These are phyloP conservation scores for Limnodromus scolopaceus DNA, from an alignment of 2,797 vertebrate species.

Conservation along the genomic window DNA sequence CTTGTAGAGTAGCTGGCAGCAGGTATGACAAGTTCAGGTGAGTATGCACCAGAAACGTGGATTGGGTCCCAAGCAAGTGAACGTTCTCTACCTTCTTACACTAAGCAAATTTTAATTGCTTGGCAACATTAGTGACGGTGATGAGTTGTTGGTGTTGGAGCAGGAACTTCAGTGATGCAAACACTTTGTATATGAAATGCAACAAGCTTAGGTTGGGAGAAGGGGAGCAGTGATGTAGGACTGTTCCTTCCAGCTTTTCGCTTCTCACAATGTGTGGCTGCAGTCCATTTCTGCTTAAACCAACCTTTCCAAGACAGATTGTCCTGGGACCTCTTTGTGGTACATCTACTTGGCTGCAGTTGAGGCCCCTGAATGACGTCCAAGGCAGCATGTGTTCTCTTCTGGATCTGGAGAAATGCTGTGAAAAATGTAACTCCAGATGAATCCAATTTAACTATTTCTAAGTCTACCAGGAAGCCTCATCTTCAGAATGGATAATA, in stretches of 20 bases:
- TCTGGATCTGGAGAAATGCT: neutral
- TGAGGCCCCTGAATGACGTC: neutral
- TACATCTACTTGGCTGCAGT: neutral
- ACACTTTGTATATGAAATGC: neutral
- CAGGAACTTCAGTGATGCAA: neutral
- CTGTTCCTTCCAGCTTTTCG: neutral
- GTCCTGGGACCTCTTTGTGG: neutral
- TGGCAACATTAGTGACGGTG: neutral
- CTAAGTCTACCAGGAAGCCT: neutral
- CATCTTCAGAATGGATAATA: neutral
- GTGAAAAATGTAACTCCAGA: neutral
- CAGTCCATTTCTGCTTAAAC: neutral
- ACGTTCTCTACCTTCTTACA: neutral
- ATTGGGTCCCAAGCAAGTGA: neutral
- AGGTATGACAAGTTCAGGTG: neutral
- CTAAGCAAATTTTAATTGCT: neutral
- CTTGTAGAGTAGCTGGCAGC: neutral
- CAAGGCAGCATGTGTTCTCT: neutral
- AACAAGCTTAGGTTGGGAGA: neutral
- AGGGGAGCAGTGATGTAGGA: neutral
- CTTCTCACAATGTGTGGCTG: neutral
- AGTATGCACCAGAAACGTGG: neutral
- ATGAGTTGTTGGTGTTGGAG: neutral
- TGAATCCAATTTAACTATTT: neutral
- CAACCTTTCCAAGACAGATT: neutral